Base-by-base conservation (phyloP, 2,797 vertebrate species). In the Chelonia mydas region DNA sequence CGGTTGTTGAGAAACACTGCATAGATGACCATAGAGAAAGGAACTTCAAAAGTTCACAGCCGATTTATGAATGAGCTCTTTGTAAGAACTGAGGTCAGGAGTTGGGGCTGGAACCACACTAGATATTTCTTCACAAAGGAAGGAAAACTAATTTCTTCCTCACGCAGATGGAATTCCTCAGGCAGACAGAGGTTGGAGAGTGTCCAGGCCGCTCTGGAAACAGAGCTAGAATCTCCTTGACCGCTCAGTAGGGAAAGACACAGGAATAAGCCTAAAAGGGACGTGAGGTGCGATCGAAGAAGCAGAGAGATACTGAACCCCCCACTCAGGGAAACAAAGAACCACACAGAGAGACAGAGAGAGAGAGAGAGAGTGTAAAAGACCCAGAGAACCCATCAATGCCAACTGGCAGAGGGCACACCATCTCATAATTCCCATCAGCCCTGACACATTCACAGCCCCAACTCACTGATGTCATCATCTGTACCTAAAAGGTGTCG, bases 21-120 rank as follows among this genome's bases (percentile, higher is more conserved):
- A 28, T 0, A 86, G 31, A 81, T 25, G 49, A 85, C 12, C n/a
- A 90, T 37, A n/a, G 33, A 84, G 59, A 61, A 93, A 94, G 79
- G 50, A 94, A 54, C 3, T 16, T 12, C 84, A 85, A 88, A 53
- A 17, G 12, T n/a, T 94, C 91, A 94, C 50, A 72, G 74, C 89
- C 57, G 90, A 85, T 77, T 91, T 91, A 94, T 8, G 25, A 96
- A 92, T 1, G 5, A 74, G 41, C 7, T 91, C 87, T 84, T 95
- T 94, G 88, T 77, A 74, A 33, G 19, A 68, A 6, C 72, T 76
- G 41, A 45, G 37, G 7, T 76, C 72, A 76, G 41, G 72, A 27
- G 41, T 13, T 47, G 72, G 41, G 41, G 12, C 72, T 47, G 41
- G 37, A 47, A 47, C 72, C 41, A 76, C 11, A 11, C 12, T 15